These are phyloP conservation scores for Lasioglossum albipes DNA, from an alignment of 1,140 invertebrate genomes.

Conservation along the genomic window DNA sequence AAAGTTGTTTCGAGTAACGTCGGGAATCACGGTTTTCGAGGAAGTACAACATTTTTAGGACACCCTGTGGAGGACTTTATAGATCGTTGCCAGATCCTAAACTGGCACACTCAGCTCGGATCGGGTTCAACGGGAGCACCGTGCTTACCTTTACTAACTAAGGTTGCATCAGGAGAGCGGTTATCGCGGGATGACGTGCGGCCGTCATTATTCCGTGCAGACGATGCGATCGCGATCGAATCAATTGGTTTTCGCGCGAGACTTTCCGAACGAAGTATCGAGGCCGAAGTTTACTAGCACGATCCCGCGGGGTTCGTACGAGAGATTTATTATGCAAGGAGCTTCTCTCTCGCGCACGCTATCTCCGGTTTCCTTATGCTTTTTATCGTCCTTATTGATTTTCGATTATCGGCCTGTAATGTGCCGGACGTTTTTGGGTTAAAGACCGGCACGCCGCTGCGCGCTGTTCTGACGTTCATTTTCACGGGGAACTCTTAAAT, in stretches of 20 bases:
- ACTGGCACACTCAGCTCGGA: too few relatives aligned
- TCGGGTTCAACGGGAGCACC: too few relatives aligned
- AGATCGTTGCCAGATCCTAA: too few relatives aligned
- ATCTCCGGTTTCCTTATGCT: slow-evolving; percentile 49
- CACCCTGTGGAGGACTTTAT: too few relatives aligned
- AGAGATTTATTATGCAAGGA: slow-evolving; percentile 63
- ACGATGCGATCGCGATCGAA: slow-evolving; percentile 13
- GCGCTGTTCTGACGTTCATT: neutral
- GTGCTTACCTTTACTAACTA: neutral
- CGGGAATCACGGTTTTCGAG: too few relatives aligned
- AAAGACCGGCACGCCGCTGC: slow-evolving; percentile 50
- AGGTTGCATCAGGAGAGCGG: neutral
- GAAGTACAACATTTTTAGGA: too few relatives aligned
- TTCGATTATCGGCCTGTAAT: slow-evolving; percentile 63
- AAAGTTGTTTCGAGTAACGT: too few relatives aligned
- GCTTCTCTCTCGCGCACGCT: slow-evolving; percentile 6
- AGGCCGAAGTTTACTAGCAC: slow-evolving; percentile 14
- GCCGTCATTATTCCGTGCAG: neutral
- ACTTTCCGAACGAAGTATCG: slow-evolving; percentile 20
- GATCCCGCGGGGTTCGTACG: neutral
- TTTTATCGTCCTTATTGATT: slow-evolving; percentile 63
- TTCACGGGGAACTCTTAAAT: slow-evolving; percentile 17
- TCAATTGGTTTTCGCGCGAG: slow-evolving; percentile 19
- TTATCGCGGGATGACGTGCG: neutral
- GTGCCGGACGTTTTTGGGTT: slow-evolving; percentile 63